Conservation (phyloP, 2,888 invertebrate species). For the Rhagonycha lutea region DNA sequence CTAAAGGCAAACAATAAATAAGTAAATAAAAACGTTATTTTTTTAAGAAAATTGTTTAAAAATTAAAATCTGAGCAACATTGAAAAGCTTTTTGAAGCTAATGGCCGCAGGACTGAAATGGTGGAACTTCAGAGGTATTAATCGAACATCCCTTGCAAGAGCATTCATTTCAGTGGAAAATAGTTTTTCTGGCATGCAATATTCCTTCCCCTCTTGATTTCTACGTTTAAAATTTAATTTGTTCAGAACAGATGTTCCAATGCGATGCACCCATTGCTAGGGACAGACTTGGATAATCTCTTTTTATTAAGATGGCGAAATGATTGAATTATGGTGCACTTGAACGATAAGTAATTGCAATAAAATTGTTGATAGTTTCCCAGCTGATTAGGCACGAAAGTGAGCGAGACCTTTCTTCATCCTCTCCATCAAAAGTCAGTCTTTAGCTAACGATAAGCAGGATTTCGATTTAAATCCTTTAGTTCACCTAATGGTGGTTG, state of each 20-base stretch:
- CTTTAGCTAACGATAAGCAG: not conserved
- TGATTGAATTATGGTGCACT: not conserved
- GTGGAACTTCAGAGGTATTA: not conserved
- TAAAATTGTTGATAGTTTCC: too few relatives aligned
- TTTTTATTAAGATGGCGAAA: not conserved
- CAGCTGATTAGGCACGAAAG: too few relatives aligned
- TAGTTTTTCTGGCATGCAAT: not conserved
- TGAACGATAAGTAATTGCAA: too few relatives aligned
- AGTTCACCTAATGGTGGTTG: not conserved
- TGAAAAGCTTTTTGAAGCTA: too few relatives aligned
- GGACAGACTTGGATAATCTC: not conserved
- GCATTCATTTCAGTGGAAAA: not conserved
- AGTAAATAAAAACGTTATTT: too few relatives aligned
- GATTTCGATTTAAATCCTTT: not conserved
- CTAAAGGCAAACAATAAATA: not conserved
- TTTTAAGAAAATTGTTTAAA: too few relatives aligned
- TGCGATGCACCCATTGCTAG: not conserved
- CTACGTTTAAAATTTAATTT: not conserved
- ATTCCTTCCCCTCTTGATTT: not conserved
- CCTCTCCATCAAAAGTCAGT: not conserved
- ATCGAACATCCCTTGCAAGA: not conserved
- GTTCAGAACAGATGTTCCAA: not conserved
- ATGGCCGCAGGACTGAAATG: not conserved
- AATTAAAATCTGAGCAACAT: too few relatives aligned
- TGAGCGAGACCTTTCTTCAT: not conserved